Percentiles rank a stretch among this genome's conserved stretches.
phyloP scores from a whole-genome alignment of 2,888 invertebrate genomes.

The Elysia crispata region DNA sequence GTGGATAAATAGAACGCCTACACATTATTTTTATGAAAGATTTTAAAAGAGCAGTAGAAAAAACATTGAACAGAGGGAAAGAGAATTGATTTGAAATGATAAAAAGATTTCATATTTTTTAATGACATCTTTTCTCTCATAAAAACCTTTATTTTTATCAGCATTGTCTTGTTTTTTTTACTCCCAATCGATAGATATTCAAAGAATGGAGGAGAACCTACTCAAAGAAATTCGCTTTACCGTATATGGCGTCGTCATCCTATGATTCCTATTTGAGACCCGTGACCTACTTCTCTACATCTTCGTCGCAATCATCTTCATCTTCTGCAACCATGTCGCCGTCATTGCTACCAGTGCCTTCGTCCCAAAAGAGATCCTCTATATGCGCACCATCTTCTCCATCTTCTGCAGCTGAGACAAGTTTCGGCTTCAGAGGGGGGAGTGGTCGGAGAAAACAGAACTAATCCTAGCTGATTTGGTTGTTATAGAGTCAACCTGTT shows the following conservation, averaged over 20 bases:
- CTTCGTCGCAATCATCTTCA: slow-evolving; percentile 6
- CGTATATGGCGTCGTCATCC: background rate
- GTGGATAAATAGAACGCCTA: background rate
- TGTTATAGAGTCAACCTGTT: too few relatives aligned
- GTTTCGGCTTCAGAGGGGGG: slow-evolving; percentile 17
- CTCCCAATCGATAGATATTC: background rate
- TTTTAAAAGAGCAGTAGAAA: too few relatives aligned
- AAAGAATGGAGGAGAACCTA: background rate
- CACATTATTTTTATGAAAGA: too few relatives aligned
- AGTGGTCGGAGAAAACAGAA: background rate
- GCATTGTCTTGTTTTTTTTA: background rate
- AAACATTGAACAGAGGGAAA: too few relatives aligned
- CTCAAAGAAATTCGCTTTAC: background rate
- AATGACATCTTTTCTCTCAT: too few relatives aligned
- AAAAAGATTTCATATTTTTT: too few relatives aligned
- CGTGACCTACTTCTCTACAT: background rate
- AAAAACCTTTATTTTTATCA: too few relatives aligned
- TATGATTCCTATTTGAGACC: too few relatives aligned
- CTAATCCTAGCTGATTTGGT: too few relatives aligned
- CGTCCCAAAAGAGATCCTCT: background rate
- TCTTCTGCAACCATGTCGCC: background rate
- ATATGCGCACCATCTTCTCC: background rate
- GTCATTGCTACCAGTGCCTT: background rate
- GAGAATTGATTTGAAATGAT: too few relatives aligned
- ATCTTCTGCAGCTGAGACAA: slow-evolving; percentile 22